A percentile compares a stretch with the other conserved stretches of the same genome.
Conservation (phyloP, 2,113 vertebrate species). For the Carassius auratus region DNA sequence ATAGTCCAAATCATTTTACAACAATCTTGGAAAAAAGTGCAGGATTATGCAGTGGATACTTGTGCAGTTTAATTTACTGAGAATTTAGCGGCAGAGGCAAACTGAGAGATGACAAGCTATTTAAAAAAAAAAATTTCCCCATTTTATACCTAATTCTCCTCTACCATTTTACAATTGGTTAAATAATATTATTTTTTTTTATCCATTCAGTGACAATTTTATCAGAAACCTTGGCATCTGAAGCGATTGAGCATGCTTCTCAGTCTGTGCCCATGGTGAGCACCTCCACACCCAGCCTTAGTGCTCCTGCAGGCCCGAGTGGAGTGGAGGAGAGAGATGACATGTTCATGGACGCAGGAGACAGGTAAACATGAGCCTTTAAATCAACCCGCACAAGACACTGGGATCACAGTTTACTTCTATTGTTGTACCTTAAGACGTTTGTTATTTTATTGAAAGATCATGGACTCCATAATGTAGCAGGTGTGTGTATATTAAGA, state of each 20-base stretch:
- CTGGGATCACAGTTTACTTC: background rate
- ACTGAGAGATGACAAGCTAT: background rate
- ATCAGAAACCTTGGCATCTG: slow-evolving; percentile 82
- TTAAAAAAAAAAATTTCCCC: background rate
- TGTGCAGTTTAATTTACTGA: background rate
- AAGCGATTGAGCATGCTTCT: slow-evolving; percentile 85
- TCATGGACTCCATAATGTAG: background rate
- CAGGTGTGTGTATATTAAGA: background rate
- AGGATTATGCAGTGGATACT: background rate
- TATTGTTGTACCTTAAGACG: background rate
- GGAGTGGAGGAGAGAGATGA: slow-evolving; percentile 85
- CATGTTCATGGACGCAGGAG: slow-evolving; percentile 87
- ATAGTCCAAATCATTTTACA: too few relatives aligned
- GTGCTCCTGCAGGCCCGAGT: slow-evolving; percentile 76
- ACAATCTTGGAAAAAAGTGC: background rate
- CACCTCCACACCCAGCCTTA: slow-evolving; percentile 85
- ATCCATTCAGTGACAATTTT: slow-evolving; percentile 78
- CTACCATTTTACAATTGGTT: background rate
- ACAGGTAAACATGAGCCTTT: slow-evolving; percentile 77
- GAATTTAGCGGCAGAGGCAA: background rate
- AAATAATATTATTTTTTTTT: background rate
- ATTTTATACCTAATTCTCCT: background rate
- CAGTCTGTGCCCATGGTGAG: slow-evolving; percentile 96
- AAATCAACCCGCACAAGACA: background rate
- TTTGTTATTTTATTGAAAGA: background rate